phyloP scores from a whole-genome alignment of 1,140 invertebrate species.

The Procambarus clarkii region DNA sequence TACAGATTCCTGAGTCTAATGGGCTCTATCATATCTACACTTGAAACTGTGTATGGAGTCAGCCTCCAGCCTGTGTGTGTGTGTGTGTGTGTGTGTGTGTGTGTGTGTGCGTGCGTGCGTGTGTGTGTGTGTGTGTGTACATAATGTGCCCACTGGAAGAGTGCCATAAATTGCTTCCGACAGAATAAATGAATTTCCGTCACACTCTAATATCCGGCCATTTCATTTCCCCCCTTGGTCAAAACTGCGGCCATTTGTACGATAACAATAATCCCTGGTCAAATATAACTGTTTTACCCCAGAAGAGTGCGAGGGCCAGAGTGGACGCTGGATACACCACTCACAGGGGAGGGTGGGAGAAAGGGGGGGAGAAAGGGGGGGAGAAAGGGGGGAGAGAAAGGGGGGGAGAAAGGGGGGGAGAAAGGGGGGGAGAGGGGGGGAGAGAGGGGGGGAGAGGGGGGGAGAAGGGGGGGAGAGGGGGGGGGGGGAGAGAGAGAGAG shows the following conservation, averaged over 20 bases:
- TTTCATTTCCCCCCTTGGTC: conserved; percentile 20
- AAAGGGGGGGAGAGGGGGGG: neutral
- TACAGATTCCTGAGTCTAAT: too few species aligned
- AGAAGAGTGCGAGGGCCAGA: neutral
- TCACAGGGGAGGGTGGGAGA: neutral
- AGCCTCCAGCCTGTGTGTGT: too few species aligned
- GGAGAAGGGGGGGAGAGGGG: neutral
- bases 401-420: neutral
- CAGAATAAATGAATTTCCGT: conserved; percentile 45
- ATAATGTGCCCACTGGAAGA: too few species aligned
- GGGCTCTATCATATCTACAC: too few species aligned
- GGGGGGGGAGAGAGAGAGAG: too few species aligned
- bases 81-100: too few species aligned
- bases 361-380: neutral
- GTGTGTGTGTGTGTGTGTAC: too few species aligned
- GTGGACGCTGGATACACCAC: too few species aligned
- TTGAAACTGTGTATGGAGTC: too few species aligned
- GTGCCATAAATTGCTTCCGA: conserved; percentile 32
- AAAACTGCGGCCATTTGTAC: conserved; percentile 29
- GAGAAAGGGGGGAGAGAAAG: neutral
- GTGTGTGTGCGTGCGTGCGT: too few species aligned
- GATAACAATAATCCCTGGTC: conserved; percentile 43
- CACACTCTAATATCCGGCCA: conserved; percentile 19
- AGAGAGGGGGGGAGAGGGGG: neutral
- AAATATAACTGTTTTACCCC: conserved; percentile 52